These are phyloP conservation scores for Aproaerema taeniolella DNA, from an alignment of 2,888 invertebrate genomes.

Conservation along the genomic window DNA sequence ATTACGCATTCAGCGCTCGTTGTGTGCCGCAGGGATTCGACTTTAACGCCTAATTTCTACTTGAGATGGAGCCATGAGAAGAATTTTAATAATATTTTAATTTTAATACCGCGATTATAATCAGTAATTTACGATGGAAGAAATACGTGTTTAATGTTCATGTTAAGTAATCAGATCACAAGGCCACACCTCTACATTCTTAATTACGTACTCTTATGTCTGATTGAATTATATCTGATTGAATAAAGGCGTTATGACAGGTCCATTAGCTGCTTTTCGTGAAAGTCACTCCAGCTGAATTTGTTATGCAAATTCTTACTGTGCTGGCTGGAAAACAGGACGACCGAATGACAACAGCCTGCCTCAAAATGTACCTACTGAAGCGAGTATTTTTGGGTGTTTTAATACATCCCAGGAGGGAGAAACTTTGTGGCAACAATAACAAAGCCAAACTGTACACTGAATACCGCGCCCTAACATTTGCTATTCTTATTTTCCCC, in stretches of 20 bases:
- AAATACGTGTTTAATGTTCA: no score
- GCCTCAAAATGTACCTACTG: conserved; percentile 14
- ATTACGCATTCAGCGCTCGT: conserved; percentile 47
- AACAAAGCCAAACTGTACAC: not conserved
- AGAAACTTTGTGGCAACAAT: conserved; percentile 7
- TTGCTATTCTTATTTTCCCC: no score
- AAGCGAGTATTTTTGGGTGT: conserved; percentile 1
- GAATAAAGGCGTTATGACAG: conserved; percentile 21
- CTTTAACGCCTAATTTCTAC: conserved; percentile 38
- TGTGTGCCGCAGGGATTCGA: conserved; percentile 29
- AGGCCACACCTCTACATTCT: no score
- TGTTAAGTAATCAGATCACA: no score
- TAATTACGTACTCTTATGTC: no score
- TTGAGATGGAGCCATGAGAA: conserved; percentile 20
- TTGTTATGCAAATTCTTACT: conserved; percentile 33
- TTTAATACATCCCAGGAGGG: conserved; percentile 7
- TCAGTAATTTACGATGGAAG: not conserved
- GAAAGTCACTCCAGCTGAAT: conserved; percentile 28
- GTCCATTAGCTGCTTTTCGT: conserved; percentile 20
- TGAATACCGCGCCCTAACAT: no score
- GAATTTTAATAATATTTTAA: conserved; percentile 26
- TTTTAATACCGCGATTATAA: no score
- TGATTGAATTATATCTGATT: no score
- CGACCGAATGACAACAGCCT: conserved; percentile 21
- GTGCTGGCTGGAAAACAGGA: conserved; percentile 26